Conservation (phyloP, 2,113 vertebrate genomes). For the Mirza zaza region DNA sequence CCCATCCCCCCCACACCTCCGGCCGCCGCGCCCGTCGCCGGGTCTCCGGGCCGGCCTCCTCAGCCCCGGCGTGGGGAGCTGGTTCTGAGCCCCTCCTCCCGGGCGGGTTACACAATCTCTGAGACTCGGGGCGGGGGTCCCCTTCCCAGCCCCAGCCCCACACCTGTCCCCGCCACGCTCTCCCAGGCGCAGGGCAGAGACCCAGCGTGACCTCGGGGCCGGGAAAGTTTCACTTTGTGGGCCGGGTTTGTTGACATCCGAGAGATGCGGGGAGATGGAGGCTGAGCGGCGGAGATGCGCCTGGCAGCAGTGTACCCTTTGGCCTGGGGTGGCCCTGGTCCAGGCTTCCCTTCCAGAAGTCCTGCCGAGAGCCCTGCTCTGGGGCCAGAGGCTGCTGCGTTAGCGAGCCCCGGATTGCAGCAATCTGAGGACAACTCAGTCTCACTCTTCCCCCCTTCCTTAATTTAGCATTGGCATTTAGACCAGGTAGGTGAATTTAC, state of each 20-base stretch:
- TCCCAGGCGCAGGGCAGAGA: neutral
- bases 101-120: conserved; percentile 34
- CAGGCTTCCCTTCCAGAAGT: conserved; percentile 59
- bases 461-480: conserved; percentile 62
- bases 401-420: conserved; percentile 14
- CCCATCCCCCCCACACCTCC: conserved; percentile 33
- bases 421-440: neutral
- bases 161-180: conserved; percentile 50
- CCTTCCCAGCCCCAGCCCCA: neutral
- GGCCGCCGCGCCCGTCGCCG: neutral
- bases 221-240: conserved; percentile 76
- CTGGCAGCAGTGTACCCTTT: conserved; percentile 10
- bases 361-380: conserved; percentile 11
- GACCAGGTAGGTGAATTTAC: conserved; percentile 50
- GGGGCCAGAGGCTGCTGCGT: conserved; percentile 41
- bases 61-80: neutral
- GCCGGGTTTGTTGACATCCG: conserved; percentile 65
- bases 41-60: neutral
- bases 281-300: conserved; percentile 59
- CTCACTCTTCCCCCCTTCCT: neutral
- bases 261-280: conserved; percentile 32
- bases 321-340: conserved; percentile 59
- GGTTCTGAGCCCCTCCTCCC: neutral
- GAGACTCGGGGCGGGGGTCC: neutral
- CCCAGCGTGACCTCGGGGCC: neutral